Evolutionary conservation across 2,113 vertebrate genomes (phyloP), one percentile per base, ranked within the genome.

Genomic region (Oceanodroma tethys): DNA sequence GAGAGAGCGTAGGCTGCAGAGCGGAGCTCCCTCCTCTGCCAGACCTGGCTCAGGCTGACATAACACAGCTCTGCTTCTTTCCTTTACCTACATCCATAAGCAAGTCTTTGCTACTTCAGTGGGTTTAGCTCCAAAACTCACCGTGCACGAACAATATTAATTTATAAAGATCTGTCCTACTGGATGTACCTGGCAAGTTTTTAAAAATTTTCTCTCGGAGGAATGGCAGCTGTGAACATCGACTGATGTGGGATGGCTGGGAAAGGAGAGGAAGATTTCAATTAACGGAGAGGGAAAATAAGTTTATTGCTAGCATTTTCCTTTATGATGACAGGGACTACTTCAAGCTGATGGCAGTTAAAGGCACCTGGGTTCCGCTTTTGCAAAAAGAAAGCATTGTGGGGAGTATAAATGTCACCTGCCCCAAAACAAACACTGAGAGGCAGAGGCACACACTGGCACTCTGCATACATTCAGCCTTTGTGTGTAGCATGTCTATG

Each of bases 401-500:
- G 21, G 16, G 23, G 67, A 81, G 63, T 47, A 55, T 29, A 66
- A 60, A 19, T 65, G 86, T 43, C 7, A 3, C 27, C 59, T 94
- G 11, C 16, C 50, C 78, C 58, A 22, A 73, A 86, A 36, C 19
- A 63, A 29, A 13, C 34, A 50, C 52, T 7, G 18, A 68, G 23
- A 62, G 16, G 42, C 23, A 52, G 56, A 27, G 22, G 25, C 40
- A 50, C 3, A 1, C 29, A 8, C 1, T 2, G 42, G 56, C 21
- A 8, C 27, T 63, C n/a, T 1, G 3, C 19, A 16, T 16, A 38
- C 34, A 18, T 66, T 67, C 62, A 80, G 45, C 20, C 40, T 88
- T 52, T 65, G 21, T 58, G 52, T 10, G 2, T 13, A 78, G 47
- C 2, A 0, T 20, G 25, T 40, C 66, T 47, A 1, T 2, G 3